Base-by-base conservation (phyloP, 2,797 vertebrate species). In the Otolemur crassicaudatus region DNA sequence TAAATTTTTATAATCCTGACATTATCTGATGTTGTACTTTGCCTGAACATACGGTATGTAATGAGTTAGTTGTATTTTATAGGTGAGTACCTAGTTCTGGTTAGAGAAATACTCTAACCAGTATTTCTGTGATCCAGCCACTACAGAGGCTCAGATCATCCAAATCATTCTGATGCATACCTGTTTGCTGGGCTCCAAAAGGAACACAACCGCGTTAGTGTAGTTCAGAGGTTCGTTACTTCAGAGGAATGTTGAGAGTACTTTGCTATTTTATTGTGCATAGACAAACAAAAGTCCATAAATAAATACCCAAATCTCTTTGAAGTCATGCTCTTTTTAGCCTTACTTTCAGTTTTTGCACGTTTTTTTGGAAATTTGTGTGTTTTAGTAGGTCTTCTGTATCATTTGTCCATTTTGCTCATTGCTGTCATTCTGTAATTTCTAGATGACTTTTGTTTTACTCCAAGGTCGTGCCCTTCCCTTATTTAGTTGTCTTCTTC, bases 351-450 rank as follows among this genome's bases (percentile, higher is more conserved):
- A 67, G 34, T 72, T 93, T 94, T 84, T 79, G 27, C 12, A 27
- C 29, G 53, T 75, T 83, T 61, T 31, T 53, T 31, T 53, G 89
- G 65, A 94, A 73, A 94, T 91, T 77, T 22, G 3, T 46, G 1
- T 13, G n/a, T 77, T 87, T 90, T 85, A n/a, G 19, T 77, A 22
- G 37, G 72, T 97, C 97, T 97, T 95, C 94, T 95, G 95, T 88
- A 34, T 70, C 69, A 76, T 93, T 94, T 90, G 84, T 91, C 95
- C 73, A 75, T 93, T 94, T 86, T 91, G 34, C 29, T 91, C 88
- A 82, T 75, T 27, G 7, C 92, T 96, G 77, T 94, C 97, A 81
- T 97, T 98, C 96, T 92, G 85, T 83, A 8, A 80, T 96, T 98
- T 98, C 93, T 96, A 93, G 88, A 94, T 77, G 98, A 70, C 31